Evolutionary conservation across 92 coral and sea anemone genomes (phyloP).

Genomic region (Siderastrea siderea): DNA sequence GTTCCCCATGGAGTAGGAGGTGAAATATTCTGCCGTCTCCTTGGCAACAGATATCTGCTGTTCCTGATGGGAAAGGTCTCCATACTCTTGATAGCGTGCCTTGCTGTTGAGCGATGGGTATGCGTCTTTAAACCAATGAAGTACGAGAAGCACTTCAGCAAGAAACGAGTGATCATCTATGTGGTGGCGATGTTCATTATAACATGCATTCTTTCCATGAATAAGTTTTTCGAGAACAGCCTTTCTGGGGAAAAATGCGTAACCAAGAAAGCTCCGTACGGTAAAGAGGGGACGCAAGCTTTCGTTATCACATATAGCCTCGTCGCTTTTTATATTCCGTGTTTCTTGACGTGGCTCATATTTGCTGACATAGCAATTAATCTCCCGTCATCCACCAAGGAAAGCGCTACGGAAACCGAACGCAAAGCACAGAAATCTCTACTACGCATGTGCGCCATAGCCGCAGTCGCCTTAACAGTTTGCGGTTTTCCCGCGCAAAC

Average conservation of each 20-base stretch:
- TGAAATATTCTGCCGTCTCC: slow-evolving; percentile 57
- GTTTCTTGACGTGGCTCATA: slow-evolving; percentile 20
- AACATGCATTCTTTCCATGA: slow-evolving; percentile 26
- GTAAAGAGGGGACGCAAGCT: slow-evolving; percentile 30
- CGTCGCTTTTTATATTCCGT: slow-evolving; percentile 23
- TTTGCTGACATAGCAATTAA: slow-evolving; percentile 1
- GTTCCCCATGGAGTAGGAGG: slow-evolving; percentile 52
- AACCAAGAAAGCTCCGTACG: slow-evolving; percentile 33
- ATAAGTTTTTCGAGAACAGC: slow-evolving; percentile 33
- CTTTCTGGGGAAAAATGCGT: slow-evolving; percentile 27
- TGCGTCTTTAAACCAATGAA: slow-evolving; percentile 61
- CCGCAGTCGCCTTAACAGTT: slow-evolving; percentile 67
- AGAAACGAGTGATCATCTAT: slow-evolving; percentile 33
- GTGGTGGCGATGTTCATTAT: slow-evolving; percentile 9
- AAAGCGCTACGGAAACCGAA: slow-evolving; percentile 9
- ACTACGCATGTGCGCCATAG: slow-evolving; percentile 71
- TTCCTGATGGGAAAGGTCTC: slow-evolving; percentile 67
- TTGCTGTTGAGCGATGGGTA: slow-evolving; percentile 69
- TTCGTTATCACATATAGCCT: slow-evolving; percentile 15
- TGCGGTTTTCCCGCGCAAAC: slow-evolving; percentile 76
- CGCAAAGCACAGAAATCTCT: slow-evolving; percentile 26
- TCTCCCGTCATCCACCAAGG: background rate
- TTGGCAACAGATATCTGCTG: slow-evolving; percentile 47
- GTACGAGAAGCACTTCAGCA: slow-evolving; percentile 50
- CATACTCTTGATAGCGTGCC: slow-evolving; percentile 50